These are phyloP conservation scores for Penaeus vannamei DNA, from an alignment of 1,140 invertebrate species.

Conservation along the genomic window DNA sequence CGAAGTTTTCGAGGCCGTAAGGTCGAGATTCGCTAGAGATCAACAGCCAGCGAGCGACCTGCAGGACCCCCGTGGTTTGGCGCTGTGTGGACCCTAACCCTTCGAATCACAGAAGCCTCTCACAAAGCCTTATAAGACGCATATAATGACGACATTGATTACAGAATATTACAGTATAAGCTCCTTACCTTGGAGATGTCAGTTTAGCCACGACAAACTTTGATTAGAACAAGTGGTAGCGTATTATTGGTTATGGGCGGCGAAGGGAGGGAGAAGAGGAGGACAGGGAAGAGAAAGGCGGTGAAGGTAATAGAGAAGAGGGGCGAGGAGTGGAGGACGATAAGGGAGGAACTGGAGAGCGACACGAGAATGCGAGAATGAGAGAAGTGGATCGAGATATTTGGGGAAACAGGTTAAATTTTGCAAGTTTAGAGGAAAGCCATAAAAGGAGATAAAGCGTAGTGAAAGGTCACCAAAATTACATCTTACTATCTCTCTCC, in stretches of 20 bases:
- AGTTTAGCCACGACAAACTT: constrained; percentile 57
- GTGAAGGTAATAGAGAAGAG: too few relatives aligned
- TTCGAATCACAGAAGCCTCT: constrained; percentile 60
- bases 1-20: too few relatives aligned
- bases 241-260: constrained; percentile 45
- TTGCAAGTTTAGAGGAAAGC: too few relatives aligned
- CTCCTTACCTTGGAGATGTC: constrained; percentile 53
- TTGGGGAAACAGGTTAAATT: too few relatives aligned
- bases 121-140: constrained; percentile 61
- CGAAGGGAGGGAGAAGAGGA: constrained; percentile 22
- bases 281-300: not conserved
- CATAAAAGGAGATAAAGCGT: not conserved
- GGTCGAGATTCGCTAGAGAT: too few relatives aligned
- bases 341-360: not conserved
- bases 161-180: constrained; percentile 64
- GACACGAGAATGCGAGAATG: not conserved
- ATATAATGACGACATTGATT: constrained; percentile 64
- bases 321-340: not conserved
- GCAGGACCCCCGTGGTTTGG: constrained; percentile 40
- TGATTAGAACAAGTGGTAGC: constrained; percentile 62
- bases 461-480: not conserved
- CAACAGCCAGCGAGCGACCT: too few relatives aligned
- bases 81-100: constrained; percentile 44
- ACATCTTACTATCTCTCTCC: too few relatives aligned
- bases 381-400: not conserved